Conservation (phyloP, 2,888 invertebrate species). For the Physocephala rufipes region DNA sequence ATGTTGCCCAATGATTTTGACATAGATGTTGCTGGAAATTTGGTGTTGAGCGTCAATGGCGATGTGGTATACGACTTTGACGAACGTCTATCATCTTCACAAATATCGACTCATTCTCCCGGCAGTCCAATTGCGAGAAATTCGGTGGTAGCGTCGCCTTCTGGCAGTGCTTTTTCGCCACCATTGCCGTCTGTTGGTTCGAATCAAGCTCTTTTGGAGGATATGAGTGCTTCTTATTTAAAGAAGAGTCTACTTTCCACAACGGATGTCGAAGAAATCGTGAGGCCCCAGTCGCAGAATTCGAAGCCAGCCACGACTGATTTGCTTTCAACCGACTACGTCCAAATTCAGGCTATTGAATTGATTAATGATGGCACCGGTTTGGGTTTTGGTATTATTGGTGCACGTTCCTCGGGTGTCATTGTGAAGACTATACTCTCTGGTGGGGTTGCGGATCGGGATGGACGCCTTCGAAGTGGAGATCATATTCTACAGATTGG, state of each 20-base stretch:
- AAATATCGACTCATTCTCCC: conserved; percentile 72
- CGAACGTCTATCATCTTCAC: conserved; percentile 80
- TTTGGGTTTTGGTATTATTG: conserved; percentile 98
- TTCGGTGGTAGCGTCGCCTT: conserved; percentile 29
- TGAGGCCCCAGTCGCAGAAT: conserved; percentile 70
- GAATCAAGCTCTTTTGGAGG: conserved; percentile 40
- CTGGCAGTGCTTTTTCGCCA: conserved; percentile 40
- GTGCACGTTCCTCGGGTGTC: conserved; percentile 97
- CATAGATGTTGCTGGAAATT: conserved; percentile 82
- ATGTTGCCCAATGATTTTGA: conserved; percentile 94
- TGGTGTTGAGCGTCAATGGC: conserved; percentile 72
- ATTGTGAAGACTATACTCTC: conserved; percentile 98
- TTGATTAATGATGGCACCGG: conserved; percentile 97
- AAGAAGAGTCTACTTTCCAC: conserved; percentile 72
- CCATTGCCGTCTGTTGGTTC: conserved; percentile 40
- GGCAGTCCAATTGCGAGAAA: conserved; percentile 71
- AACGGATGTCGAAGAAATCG: conserved; percentile 61
- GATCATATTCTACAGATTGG: conserved; percentile 98
- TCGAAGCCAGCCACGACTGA: conserved; percentile 74
- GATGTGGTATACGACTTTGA: conserved; percentile 71
- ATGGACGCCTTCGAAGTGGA: conserved; percentile 95
- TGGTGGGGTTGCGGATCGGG: conserved; percentile 96
- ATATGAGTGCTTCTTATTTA: conserved; percentile 58
- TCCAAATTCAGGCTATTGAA: conserved; percentile 97
- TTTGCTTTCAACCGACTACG: conserved; percentile 89